Conservation (phyloP, 2,888 invertebrate genomes). For the Atrina japonica region DNA sequence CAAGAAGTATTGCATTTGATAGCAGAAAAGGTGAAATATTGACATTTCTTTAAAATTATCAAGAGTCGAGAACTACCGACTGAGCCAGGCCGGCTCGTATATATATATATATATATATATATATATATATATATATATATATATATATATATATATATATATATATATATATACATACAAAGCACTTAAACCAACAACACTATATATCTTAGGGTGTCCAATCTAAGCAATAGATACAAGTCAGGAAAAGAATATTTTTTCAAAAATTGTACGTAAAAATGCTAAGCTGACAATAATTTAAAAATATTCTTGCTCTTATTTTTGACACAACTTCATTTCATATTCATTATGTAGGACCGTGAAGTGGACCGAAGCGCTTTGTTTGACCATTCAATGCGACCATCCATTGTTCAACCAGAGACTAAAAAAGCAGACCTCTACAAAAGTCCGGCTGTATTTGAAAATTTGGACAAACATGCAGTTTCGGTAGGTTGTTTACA, state of each 20-base stretch:
- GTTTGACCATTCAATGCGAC: constrained; percentile 89
- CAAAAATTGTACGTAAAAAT: too few relatives aligned
- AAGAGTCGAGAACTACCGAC: too few relatives aligned
- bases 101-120: background rate
- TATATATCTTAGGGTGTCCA: too few relatives aligned
- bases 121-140: too few relatives aligned
- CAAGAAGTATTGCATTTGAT: constrained; percentile 78
- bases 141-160: too few relatives aligned
- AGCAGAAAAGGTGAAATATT: constrained; percentile 68
- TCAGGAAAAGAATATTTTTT: too few relatives aligned
- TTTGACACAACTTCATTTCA: background rate
- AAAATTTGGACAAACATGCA: constrained; percentile 96
- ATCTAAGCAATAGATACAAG: too few relatives aligned
- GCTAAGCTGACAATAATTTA: too few relatives aligned
- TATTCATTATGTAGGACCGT: constrained; percentile 56
- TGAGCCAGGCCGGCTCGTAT: too few relatives aligned
- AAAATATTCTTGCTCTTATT: background rate
- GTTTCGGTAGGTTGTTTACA: constrained; percentile 84
- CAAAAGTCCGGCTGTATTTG: constrained; percentile 95
- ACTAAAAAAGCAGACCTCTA: constrained; percentile 86
- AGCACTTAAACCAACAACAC: too few relatives aligned
- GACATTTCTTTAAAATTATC: too few relatives aligned
- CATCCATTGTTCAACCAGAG: constrained; percentile 87
- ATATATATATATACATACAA: too few relatives aligned
- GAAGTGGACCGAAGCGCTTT: constrained; percentile 69